A percentile compares a stretch with the other conserved stretches of the same genome.
phyloP scores from a whole-genome alignment of 2,113 vertebrate genomes.

The Panurus biarmicus region DNA sequence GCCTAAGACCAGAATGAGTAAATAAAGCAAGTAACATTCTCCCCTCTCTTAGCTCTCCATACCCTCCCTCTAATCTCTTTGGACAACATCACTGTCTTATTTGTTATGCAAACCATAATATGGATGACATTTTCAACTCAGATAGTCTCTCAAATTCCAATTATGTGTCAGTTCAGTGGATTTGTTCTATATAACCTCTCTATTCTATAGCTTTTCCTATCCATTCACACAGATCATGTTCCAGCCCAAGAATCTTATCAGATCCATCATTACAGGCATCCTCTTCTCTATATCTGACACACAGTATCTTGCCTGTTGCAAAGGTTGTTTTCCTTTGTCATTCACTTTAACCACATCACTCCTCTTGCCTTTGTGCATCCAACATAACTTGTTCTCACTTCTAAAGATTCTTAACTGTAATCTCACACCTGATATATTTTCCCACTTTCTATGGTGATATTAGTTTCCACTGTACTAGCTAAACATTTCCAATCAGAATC shows the following conservation, averaged over 20 bases:
- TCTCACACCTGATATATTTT: neutral
- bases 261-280: neutral
- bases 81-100: neutral
- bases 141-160: neutral
- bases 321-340: neutral
- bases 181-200: neutral
- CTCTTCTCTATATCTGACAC: neutral
- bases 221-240: neutral
- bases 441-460: neutral
- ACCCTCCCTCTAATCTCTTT: neutral
- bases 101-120: neutral
- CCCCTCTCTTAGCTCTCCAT: neutral
- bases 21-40: neutral
- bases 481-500: neutral
- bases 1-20: neutral
- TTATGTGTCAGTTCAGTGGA: neutral
- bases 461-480: neutral
- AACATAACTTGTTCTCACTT: neutral
- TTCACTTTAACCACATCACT: neutral
- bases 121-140: neutral
- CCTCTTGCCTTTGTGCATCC: neutral
- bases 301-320: neutral
- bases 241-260: neutral
- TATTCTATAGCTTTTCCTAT: neutral
- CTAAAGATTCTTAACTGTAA: neutral